Evolutionary conservation across 37 sponge, comb jelly and placozoan species (phyloP).

Genomic region (Eunapius fragilis): DNA sequence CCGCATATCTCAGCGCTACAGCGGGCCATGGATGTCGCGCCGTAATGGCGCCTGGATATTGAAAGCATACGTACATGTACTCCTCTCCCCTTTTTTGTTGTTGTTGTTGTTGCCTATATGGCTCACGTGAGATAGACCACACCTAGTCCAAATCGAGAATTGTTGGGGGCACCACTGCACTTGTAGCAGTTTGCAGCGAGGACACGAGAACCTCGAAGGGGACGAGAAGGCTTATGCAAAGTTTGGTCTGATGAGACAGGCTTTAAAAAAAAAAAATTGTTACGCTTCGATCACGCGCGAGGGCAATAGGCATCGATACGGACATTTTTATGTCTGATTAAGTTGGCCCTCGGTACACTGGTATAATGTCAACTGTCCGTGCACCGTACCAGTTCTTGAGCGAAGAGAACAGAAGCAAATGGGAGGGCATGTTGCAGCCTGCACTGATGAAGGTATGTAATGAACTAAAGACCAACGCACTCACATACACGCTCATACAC

Average conservation of each 20-base stretch:
- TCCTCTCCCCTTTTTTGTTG: background rate
- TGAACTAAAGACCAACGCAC: background rate
- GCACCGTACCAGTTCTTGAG: constrained; percentile 47
- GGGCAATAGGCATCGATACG: background rate
- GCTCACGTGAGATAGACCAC: background rate
- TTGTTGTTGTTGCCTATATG: background rate
- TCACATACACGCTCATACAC: constrained; percentile 3
- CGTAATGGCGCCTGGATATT: background rate
- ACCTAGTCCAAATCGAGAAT: background rate
- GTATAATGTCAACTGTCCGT: constrained; percentile 2
- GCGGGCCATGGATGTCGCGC: background rate
- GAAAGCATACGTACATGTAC: background rate
- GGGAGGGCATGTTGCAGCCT: constrained; percentile 50
- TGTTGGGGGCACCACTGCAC: background rate
- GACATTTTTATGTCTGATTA: background rate
- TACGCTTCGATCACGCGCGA: background rate
- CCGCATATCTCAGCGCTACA: background rate
- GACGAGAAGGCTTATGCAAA: background rate
- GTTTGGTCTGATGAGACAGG: background rate
- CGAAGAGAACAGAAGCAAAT: constrained; percentile 56
- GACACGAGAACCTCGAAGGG: background rate
- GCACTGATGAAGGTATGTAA: constrained; percentile 57
- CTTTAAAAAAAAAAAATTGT: no score
- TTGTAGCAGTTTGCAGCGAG: background rate
- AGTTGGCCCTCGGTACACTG: background rate